Evolutionary conservation across 2,797 vertebrate species (phyloP).

Genomic region (Epinephelus coioides): DNA sequence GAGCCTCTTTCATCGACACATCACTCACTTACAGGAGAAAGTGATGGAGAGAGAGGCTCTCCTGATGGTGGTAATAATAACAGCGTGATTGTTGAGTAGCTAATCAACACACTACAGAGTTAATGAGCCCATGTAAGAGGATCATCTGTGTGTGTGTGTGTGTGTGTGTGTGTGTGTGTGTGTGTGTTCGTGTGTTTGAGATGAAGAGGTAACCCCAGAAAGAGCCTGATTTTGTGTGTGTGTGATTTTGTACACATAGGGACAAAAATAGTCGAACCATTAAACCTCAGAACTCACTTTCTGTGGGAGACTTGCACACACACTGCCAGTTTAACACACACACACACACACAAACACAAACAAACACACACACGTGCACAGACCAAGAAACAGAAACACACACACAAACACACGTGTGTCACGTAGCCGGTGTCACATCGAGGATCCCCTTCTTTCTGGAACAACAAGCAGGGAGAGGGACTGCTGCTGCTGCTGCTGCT

Average conservation of each 20-base stretch:
- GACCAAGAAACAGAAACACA: slow-evolving; percentile 4
- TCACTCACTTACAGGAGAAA: not conserved
- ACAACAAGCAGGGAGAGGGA: slow-evolving; percentile 71
- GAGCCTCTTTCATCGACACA: slow-evolving; percentile 19
- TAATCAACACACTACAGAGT: slow-evolving; percentile 66
- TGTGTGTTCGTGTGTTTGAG: not conserved
- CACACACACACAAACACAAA: not conserved
- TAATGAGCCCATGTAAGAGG: slow-evolving; percentile 55
- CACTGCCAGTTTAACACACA: not conserved
- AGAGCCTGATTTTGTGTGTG: slow-evolving; percentile 21
- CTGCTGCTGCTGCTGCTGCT: slow-evolving; percentile 18
- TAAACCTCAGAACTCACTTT: not conserved
- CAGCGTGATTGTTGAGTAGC: slow-evolving; percentile 67
- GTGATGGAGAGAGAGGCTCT: slow-evolving; percentile 24
- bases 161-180: not conserved
- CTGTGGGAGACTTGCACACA: not conserved
- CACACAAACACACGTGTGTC: slow-evolving; percentile 51
- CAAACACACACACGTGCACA: slow-evolving; percentile 1
- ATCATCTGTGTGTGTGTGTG: slow-evolving; percentile 11
- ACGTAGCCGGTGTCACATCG: slow-evolving; percentile 79
- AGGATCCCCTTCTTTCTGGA: slow-evolving; percentile 52
- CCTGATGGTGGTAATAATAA: slow-evolving; percentile 58
- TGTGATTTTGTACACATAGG: too few species aligned
- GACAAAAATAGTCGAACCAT: not conserved
- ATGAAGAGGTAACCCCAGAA: slow-evolving; percentile 33